Conservation (phyloP, 2,113 vertebrate genomes). For the Chamaea fasciata region DNA sequence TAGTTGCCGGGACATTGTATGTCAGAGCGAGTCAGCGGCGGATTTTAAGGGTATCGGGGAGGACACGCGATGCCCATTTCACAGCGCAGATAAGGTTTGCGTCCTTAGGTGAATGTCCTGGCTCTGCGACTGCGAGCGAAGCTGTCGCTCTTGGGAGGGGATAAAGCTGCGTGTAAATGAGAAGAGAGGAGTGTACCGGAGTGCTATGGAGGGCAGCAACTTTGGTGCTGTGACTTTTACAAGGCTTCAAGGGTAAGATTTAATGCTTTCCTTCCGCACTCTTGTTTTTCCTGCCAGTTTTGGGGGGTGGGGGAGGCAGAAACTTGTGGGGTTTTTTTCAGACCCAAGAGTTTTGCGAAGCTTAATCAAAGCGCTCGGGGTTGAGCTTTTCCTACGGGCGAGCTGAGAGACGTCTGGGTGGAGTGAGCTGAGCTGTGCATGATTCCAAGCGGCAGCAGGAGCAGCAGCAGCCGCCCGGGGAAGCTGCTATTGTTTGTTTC, state of each 20-base stretch:
- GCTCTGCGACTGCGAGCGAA: background rate
- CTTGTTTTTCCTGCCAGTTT: background rate
- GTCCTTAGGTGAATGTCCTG: background rate
- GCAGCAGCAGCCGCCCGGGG: background rate
- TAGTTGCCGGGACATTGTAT: background rate
- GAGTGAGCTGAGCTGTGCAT: background rate
- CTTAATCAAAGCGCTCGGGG: background rate
- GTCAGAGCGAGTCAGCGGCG: background rate
- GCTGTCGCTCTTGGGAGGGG: constrained; percentile 20
- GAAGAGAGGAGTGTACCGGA: background rate
- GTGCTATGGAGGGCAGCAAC: constrained; percentile 38
- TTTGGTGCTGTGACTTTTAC: constrained; percentile 25
- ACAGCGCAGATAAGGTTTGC: background rate
- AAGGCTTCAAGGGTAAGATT: constrained; percentile 42
- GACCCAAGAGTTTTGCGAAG: background rate
- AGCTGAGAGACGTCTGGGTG: background rate
- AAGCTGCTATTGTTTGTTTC: constrained; percentile 38
- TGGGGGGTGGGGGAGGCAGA: accelerated
- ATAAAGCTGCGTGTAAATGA: constrained; percentile 12
- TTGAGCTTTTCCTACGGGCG: background rate
- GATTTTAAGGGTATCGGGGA: background rate
- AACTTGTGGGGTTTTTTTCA: background rate
- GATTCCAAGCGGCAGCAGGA: background rate
- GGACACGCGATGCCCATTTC: background rate
- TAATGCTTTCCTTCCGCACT: background rate